These are phyloP conservation scores for Bradypus variegatus DNA, from an alignment of 2,797 vertebrate species.

Conservation along the genomic window DNA sequence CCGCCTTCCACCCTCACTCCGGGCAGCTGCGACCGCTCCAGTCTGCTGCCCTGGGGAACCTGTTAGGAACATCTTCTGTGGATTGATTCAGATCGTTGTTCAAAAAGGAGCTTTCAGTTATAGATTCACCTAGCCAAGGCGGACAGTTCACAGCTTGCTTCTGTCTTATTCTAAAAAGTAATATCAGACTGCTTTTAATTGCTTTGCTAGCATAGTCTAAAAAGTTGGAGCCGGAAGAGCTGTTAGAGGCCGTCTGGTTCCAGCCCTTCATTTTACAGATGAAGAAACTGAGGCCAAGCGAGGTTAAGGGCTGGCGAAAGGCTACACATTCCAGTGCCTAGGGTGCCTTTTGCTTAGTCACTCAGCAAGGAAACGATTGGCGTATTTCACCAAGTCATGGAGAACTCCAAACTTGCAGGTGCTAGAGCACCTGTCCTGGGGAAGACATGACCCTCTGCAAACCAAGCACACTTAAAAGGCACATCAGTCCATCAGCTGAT, in stretches of 20 bases:
- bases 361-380: neutral
- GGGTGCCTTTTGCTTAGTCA: accelerated
- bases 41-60: neutral
- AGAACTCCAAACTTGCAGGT: neutral
- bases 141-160: neutral
- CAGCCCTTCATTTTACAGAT: neutral
- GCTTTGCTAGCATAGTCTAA: neutral
- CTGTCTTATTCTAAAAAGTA: neutral
- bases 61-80: neutral
- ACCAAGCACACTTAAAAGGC: neutral
- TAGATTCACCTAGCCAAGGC: accelerated
- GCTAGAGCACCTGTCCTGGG: neutral
- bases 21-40: too few species aligned
- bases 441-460: accelerated
- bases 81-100: neutral
- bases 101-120: neutral
- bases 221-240: neutral
- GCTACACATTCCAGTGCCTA: accelerated
- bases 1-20: neutral
- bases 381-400: accelerated
- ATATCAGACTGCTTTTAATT: accelerated
- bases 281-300: neutral
- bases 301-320: too few species aligned
- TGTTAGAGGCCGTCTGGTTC: neutral
- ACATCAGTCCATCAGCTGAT: accelerated